Evolutionary conservation across 2,888 invertebrate genomes (phyloP).

Genomic region (Xestia ashworthii): DNA sequence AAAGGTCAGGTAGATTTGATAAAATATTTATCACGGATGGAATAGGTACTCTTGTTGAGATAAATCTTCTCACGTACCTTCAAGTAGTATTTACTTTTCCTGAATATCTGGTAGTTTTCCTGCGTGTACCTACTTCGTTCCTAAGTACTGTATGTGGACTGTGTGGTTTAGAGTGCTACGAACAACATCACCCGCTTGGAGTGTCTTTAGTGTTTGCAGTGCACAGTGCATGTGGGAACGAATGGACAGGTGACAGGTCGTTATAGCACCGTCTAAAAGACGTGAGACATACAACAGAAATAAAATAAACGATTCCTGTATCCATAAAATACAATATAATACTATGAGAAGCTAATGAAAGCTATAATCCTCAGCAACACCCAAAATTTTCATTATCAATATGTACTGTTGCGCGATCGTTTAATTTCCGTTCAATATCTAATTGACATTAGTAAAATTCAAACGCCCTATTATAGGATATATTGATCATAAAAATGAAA

Average conservation of each 20-base stretch:
- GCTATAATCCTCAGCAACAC: neutral
- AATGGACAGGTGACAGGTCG: conserved; percentile 44
- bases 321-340: conserved; percentile 1
- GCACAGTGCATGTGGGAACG: conserved; percentile 16
- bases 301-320: conserved; percentile 18
- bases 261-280: conserved; percentile 25
- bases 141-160: conserved; percentile 26
- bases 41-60: conserved; percentile 32
- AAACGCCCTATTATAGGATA: conserved; percentile 51
- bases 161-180: conserved; percentile 21
- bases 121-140: conserved; percentile 6
- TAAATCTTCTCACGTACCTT: conserved; percentile 52
- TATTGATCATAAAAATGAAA: conserved; percentile 71
- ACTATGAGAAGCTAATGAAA: neutral
- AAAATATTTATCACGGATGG: conserved; percentile 49
- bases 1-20: conserved; percentile 30
- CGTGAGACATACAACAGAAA: neutral
- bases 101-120: conserved; percentile 46
- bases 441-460: conserved; percentile 59
- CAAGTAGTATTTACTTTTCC: conserved; percentile 48
- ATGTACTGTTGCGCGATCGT: conserved; percentile 2
- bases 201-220: conserved; percentile 34
- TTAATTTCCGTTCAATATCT: conserved; percentile 46
- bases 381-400: conserved; percentile 12
- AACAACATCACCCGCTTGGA: conserved; percentile 20